Evolutionary conservation across 2,113 vertebrate species (phyloP), one percentile per base, ranked within the genome.

Genomic region (Cynocephalus volans): DNA sequence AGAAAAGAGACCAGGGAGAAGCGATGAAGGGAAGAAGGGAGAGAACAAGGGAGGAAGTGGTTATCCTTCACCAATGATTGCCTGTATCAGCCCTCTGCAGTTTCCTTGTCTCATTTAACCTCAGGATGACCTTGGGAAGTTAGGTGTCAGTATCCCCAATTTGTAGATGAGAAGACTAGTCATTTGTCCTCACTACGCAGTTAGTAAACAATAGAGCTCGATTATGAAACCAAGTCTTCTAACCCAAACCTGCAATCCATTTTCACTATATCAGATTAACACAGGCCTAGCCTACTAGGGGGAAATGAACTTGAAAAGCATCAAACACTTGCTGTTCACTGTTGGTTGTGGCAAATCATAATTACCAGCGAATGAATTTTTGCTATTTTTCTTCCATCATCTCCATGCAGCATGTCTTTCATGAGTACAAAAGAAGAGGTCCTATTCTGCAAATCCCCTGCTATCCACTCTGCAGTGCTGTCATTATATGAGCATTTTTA

Each of bases 401-500:
- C 15, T 69, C 58, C 4, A 17, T 28, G 18, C 9, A 28, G 0
- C 0, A 0, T 6, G 75, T 62, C 50, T 28, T 41, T 72, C 31
- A 9, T 24, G 64, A 19, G 12, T 26, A 33, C 13, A 0, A 9
- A 54, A 10, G 26, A 12, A 28, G 70, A n/a, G 5, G 0, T 19
- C 33, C 19, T 10, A 0, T 18, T 24, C 21, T 17, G 36, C 24
- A 36, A 26, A 1, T 58, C 28, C 21, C 14, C 1, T 0, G 4
- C 17, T 0, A 1, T 33, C n/a, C 8, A 0, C 64, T 18, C 60
- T 13, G n/a, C 6, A 8, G 11, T 0, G 18, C 36, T 26, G 0
- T 31, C 12, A 3, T 6, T 24, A 0, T 5, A 6, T 28, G 10
- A 5, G 15, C 13, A 11, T 4, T 7, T 41, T 28, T 6, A 31